phyloP scores from a whole-genome alignment of 2,113 vertebrate species.

The Mormoops blainvillei region DNA sequence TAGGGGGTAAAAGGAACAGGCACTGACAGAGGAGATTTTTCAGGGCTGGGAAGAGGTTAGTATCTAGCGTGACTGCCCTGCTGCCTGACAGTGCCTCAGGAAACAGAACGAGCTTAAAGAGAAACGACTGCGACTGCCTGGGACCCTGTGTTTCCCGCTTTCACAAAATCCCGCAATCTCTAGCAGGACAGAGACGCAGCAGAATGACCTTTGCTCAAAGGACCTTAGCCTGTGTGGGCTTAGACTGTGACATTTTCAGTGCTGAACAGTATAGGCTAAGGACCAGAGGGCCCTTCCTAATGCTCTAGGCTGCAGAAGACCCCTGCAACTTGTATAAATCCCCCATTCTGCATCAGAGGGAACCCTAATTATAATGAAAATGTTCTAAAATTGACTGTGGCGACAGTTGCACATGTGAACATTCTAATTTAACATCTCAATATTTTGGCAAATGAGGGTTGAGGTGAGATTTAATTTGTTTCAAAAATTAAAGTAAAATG shows the following conservation, averaged over 20 bases:
- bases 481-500: constrained; percentile 10
- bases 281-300: neutral
- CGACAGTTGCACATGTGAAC: neutral
- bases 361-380: neutral
- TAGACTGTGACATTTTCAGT: neutral
- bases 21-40: neutral
- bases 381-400: neutral
- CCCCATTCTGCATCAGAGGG: neutral
- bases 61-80: neutral
- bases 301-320: neutral
- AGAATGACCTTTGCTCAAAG: neutral
- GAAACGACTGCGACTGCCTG: neutral
- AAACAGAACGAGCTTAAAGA: neutral
- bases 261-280: neutral
- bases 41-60: neutral
- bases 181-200: neutral
- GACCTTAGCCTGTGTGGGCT: neutral
- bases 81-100: neutral
- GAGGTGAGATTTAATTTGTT: neutral
- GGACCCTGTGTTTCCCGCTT: neutral
- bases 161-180: neutral
- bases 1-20: neutral
- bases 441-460: neutral
- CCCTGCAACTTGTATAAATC: neutral
- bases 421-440: neutral